Evolutionary conservation across 2,797 vertebrate species (phyloP).

Genomic region (Acrocephalus scirpaceus): DNA sequence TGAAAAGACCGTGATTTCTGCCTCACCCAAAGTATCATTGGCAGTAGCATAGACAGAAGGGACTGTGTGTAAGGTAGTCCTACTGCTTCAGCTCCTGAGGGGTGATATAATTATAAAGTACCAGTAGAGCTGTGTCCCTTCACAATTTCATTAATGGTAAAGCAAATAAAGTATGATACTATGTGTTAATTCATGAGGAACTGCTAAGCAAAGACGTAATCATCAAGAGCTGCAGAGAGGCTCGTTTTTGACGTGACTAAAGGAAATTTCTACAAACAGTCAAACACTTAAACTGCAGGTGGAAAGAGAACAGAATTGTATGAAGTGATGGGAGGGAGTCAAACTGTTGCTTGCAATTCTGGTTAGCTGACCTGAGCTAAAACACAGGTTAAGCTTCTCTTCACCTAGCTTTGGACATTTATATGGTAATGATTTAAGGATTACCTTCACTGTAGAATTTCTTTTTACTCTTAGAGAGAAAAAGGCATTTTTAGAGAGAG

Average conservation of each 20-base stretch:
- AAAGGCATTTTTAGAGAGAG: background rate
- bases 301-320: background rate
- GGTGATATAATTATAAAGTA: background rate
- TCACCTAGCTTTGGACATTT: background rate
- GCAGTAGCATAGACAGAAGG: background rate
- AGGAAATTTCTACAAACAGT: background rate
- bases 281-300: background rate
- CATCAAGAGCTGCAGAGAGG: background rate
- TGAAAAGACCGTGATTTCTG: background rate
- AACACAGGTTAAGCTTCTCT: background rate
- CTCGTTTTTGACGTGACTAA: background rate
- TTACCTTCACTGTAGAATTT: background rate
- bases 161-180: background rate
- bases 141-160: background rate
- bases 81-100: background rate
- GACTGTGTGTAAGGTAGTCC: background rate
- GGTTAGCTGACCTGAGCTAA: background rate
- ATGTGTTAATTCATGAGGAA: background rate
- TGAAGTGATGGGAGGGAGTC: background rate
- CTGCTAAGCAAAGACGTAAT: background rate
- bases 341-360: background rate
- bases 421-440: background rate
- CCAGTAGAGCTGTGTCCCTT: background rate
- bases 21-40: background rate
- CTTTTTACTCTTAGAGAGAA: background rate